These are phyloP conservation scores for Napeogenes sylphis DNA, from an alignment of 2,888 invertebrate species.

Conservation along the genomic window DNA sequence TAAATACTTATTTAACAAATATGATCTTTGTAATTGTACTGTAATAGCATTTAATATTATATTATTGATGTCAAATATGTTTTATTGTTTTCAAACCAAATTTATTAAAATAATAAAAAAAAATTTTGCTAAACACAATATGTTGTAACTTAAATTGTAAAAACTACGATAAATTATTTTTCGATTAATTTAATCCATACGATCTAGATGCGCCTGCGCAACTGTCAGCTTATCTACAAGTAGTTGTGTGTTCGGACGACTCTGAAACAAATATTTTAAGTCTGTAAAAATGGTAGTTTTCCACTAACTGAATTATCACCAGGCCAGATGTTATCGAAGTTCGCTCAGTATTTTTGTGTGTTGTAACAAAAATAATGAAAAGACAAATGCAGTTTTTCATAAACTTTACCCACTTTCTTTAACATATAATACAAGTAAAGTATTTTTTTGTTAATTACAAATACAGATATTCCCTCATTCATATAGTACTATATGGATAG, in stretches of 20 bases:
- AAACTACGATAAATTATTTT: not conserved
- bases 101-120: conserved; percentile 8
- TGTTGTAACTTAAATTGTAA: not conserved
- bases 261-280: conserved; percentile 40
- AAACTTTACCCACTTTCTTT: no score
- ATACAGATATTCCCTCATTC: no score
- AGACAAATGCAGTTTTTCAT: no score
- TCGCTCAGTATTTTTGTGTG: no score
- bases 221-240: conserved; percentile 67
- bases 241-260: conserved; percentile 65
- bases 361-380: no score
- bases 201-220: conserved; percentile 68
- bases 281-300: no score
- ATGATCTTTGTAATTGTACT: conserved; percentile 26
- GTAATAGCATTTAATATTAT: conserved; percentile 22
- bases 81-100: conserved; percentile 17
- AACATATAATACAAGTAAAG: no score
- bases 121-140: not conserved
- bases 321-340: no score
- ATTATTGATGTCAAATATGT: conserved; percentile 16
- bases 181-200: conserved; percentile 55
- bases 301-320: no score
- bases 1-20: conserved; percentile 22
- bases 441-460: no score
- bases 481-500: no score